Conservation (phyloP, 2,797 vertebrate genomes). For the Notolepis coatsorum region DNA sequence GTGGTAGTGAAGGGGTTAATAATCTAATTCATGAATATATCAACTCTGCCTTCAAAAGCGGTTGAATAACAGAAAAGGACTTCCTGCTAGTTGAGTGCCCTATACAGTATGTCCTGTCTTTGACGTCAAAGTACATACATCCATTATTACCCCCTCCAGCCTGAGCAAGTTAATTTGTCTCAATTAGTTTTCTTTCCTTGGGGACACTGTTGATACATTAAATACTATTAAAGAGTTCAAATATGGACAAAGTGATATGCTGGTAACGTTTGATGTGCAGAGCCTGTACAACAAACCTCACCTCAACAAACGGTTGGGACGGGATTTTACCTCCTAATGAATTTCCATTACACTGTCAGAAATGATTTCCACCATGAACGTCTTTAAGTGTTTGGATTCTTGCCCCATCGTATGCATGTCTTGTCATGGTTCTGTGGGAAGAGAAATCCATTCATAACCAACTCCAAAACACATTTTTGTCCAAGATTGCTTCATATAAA, state of each 20-base stretch:
- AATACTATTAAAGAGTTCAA: neutral
- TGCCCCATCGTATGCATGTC: neutral
- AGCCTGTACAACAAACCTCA: no score
- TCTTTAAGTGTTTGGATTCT: neutral
- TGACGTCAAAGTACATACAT: no score
- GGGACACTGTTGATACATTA: neutral
- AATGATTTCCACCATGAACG: neutral
- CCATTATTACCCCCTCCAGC: no score
- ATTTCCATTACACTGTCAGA: neutral
- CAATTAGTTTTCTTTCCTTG: neutral
- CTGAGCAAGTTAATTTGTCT: no score
- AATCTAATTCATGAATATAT: no score
- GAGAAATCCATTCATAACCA: constrained; percentile 4
- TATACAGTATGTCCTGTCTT: no score
- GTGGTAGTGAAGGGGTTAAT: no score
- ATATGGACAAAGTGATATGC: neutral
- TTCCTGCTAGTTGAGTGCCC: no score
- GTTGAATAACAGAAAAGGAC: no score
- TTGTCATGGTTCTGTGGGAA: constrained; percentile 1
- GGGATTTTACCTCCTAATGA: neutral
- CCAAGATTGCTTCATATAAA: constrained; percentile 5
- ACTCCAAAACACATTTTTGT: constrained; percentile 2
- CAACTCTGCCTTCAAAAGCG: no score
- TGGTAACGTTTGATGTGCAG: neutral
- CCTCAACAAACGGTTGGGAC: neutral